Evolutionary conservation across 2,113 vertebrate species (phyloP), one percentile per base, ranked within the genome.

Genomic region (Mesitornis unicolor): DNA sequence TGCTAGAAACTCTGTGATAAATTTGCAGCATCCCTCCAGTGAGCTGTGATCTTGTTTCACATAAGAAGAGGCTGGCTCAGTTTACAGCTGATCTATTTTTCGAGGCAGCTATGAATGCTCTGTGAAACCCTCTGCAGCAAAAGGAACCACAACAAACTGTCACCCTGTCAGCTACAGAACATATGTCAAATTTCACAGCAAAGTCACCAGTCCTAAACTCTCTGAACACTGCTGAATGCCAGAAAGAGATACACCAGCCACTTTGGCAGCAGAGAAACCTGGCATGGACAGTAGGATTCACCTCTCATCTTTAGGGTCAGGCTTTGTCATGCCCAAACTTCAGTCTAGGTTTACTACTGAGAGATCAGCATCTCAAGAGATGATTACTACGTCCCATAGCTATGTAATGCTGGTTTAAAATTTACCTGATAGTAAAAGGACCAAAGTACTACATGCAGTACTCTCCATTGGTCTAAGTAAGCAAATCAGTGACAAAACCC

Each of bases 291-390:
- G 4, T 6, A 60, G 48, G 1, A 11, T 28, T 7, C 63, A 29
- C 14, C 61, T 59, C 21, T 14, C 8, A 6, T 7, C 51, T n/a
- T 68, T 3, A 47, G 63, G 22, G 21, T 11, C 50, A 20, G 35
- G 43, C 10, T 40, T 26, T 61, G 16, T 7, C 28, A 9, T 4
- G 43, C 6, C 33, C 10, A 28, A 59, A 21, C 10, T 21, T 42
- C 53, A 13, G n/a, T 2, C 61, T 11, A 73, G 29, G 38, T 1
- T 79, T 68, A 29, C 21, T 50, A 25, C 0, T 2, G 42, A 10
- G 5, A 76, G 28, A 40, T 50, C 2, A 40, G 42, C 71, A 14
- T 38, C 7, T 50, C 16, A 8, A 3, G 24, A 57, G 20, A 20
- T 10, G 10, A 6, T 28, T 75, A 28, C 45, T 28, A 35, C 47